Evolutionary conservation across 1,140 invertebrate genomes (phyloP), one percentile per base, ranked within the genome.

Genomic region (Drosophila paulistorum): DNA sequence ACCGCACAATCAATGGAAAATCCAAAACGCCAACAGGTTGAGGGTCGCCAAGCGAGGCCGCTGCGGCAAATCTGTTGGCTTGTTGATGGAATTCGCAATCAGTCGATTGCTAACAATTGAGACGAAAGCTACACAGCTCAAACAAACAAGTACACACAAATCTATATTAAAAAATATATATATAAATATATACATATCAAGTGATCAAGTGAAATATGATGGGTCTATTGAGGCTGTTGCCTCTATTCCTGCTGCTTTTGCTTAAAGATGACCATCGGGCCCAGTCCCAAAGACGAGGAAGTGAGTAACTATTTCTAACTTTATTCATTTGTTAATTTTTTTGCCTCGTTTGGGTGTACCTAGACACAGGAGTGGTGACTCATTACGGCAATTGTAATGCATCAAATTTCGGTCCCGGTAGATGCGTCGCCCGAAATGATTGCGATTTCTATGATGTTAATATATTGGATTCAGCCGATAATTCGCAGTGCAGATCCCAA

Each of bases 321-420:
- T 26, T 26, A 26, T 5, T n/a, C 26, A 7, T 5, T 14, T 10
- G 0, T 30, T 30, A 7, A 7, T 30, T 30, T 30, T 30, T 5
- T 0, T 6, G 30, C 30, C 30, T 30, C 23, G 3, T 26, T 26
- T 26, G 23, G 2, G 23, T 23, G 17, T 23, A 23, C 20, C 23
- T 26, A 51, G 45, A 9, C 45, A 51, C 42, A 85, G 81, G 37
- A 3, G 42, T 63, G 9, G n/a, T 58, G 13, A 77, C 61, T 26
- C 81, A 84, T 57, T 84, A 67, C 35, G 81, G 81, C 37, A 85
- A 74, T 33, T 84, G 81, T 55, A 14, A 62, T 9, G 64, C 74
- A 14, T 10, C 9, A 23, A 55, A 64, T 4, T 85, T 66, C 26
- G 81, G 81, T 1, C 17, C 33, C 3, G 81, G 81, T 4, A 72